Conservation (phyloP, 2,113 vertebrate genomes). For the Cebus imitator region DNA sequence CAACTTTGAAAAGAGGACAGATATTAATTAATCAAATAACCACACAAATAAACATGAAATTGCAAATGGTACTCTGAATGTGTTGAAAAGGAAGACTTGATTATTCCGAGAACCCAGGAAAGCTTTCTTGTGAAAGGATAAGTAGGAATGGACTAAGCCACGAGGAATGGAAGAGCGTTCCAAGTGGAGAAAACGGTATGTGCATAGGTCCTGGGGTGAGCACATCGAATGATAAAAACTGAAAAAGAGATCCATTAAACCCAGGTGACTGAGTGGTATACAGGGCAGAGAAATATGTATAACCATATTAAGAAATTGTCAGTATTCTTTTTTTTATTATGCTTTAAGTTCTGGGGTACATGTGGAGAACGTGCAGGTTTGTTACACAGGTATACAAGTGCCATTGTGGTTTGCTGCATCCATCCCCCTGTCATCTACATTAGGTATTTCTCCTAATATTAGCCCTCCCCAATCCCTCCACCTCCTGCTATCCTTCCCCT, state of each 20-base stretch:
- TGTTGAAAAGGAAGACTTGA: background rate
- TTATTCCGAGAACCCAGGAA: background rate
- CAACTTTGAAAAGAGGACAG: background rate
- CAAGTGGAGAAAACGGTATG: background rate
- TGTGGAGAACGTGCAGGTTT: too few species aligned
- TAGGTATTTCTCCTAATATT: too few species aligned
- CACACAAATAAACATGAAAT: background rate
- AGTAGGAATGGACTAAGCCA: background rate
- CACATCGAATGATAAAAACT: background rate
- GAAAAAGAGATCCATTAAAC: background rate
- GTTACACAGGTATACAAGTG: too few species aligned
- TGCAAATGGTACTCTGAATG: background rate
- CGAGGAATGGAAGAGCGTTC: background rate
- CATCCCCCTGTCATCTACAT: too few species aligned
- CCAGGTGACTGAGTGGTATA: background rate
- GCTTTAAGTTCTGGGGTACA: too few species aligned
- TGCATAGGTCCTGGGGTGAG: background rate
- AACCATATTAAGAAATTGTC: background rate
- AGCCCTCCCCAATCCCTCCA: too few species aligned
- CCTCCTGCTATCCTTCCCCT: too few species aligned
- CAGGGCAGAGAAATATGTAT: background rate
- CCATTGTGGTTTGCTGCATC: too few species aligned
- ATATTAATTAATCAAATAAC: background rate
- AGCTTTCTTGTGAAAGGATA: background rate
- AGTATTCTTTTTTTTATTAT: too few species aligned